A percentile compares a stretch with the other conserved stretches of the same genome.
These are phyloP conservation scores for Peromyscus attwateri DNA, from an alignment of 2,797 vertebrate genomes.

Conservation along the genomic window DNA sequence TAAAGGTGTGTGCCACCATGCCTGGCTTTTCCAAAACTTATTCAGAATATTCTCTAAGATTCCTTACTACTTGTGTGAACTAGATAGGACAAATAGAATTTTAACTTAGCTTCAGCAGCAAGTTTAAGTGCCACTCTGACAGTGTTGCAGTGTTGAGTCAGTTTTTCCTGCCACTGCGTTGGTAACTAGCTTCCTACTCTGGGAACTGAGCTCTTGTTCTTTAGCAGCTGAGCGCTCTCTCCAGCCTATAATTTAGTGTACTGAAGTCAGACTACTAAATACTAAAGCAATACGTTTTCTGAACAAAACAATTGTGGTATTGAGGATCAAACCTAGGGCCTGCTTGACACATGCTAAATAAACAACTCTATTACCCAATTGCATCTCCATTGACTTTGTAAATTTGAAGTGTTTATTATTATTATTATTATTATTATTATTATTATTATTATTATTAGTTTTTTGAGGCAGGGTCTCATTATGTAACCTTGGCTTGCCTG, in stretches of 20 bases:
- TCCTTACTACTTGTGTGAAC: not conserved
- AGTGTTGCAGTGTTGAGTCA: not conserved
- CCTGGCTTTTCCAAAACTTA: not conserved
- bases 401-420: not conserved
- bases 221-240: not conserved
- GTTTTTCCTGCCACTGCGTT: not conserved
- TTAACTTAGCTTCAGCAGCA: not conserved
- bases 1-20: not conserved
- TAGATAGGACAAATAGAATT: not conserved
- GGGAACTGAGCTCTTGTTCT: not conserved
- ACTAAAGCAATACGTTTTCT: not conserved
- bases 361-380: not conserved
- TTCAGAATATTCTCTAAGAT: not conserved
- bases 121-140: conserved; percentile 1
- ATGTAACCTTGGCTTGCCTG: not conserved
- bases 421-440: not conserved
- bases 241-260: not conserved
- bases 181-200: not conserved
- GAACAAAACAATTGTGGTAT: not conserved
- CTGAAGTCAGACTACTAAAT: conserved; percentile 26
- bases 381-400: not conserved
- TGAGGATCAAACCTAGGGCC: not conserved
- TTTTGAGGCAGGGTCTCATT: not conserved
- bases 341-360: not conserved
- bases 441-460: not conserved